phyloP scores from a whole-genome alignment of 1,140 invertebrate genomes.

The Hypothenemus hampei region DNA sequence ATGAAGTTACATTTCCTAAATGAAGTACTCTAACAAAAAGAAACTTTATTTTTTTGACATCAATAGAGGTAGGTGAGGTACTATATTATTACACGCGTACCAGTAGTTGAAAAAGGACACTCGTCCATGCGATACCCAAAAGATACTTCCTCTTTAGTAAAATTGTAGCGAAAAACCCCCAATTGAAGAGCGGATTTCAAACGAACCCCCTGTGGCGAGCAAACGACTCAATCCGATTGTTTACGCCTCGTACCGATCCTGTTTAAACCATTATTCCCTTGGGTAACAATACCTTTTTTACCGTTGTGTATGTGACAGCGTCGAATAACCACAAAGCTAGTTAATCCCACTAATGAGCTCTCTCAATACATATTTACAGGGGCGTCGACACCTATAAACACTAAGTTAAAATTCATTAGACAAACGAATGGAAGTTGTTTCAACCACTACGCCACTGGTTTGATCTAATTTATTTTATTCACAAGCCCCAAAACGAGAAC shows the following conservation, averaged over 20 bases:
- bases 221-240: slow-evolving; percentile 29
- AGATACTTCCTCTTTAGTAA: slow-evolving; percentile 6
- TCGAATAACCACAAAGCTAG: slow-evolving; percentile 27
- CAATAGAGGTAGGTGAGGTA: too few species aligned
- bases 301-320: slow-evolving; percentile 27
- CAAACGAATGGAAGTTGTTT: not conserved
- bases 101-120: not conserved
- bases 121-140: not conserved
- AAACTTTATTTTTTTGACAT: too few species aligned
- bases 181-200: slow-evolving; percentile 18
- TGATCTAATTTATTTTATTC: slow-evolving; percentile 7
- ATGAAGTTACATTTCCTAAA: too few species aligned
- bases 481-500: not conserved
- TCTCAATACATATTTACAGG: slow-evolving; percentile 11
- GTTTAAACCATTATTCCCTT: slow-evolving; percentile 24
- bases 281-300: slow-evolving; percentile 29
- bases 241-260: slow-evolving; percentile 27
- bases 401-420: not conserved
- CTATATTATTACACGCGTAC: too few species aligned
- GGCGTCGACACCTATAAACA: not conserved
- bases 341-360: slow-evolving; percentile 34
- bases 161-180: slow-evolving; percentile 6
- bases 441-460: not conserved
- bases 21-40: too few species aligned
- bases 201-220: slow-evolving; percentile 25